Base-by-base conservation (phyloP, 2,888 invertebrate species). In the Neuroscelio doddi region DNA sequence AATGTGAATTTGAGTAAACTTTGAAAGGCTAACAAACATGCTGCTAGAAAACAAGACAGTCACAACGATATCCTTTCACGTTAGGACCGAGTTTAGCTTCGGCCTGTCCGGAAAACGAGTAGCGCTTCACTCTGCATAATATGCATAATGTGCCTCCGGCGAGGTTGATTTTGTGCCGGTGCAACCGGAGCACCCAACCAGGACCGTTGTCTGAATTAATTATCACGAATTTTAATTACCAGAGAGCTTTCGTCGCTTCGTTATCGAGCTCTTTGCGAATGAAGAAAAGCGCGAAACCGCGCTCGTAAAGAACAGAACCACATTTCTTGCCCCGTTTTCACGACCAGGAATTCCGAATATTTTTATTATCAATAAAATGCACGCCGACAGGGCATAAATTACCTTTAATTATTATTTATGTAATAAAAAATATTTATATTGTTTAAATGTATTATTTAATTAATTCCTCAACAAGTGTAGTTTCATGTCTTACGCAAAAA, bases 281-380 rank as follows among this genome's bases (percentile, higher is more conserved):
- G 14, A 38, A 53, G 42, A 36, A 51, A 47, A 51, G 52, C 39
- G 32, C 34, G 21, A 57, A 65, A 52, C 56, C 56, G 2, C 41
- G 9, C 53, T 53, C 46, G 57, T 53, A 50, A 62, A 66, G 49
- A 58, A 44, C 24, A 30, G 32, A 46, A 50, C 53, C 12, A 27
- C 17, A 9, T 3, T 53, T 34, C 21, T 46, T 17, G 21, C 24
- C 9, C 3, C 16, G 9, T 46, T 32, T 32, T 32, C 21, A 34
- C 7, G 7, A 14, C 10, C 7, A 17, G 17, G 15, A n/a, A 14
- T 45, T 27, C 16, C 16, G 9, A 2, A 39, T 16, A 39, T 39
- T 39, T 9, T 5, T 16, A 39, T 39, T 15, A 21, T 21, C 17
- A 39, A 14, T 16, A n/a, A 38, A 38, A 16, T n/a, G 15, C 15